Evolutionary conservation across 2,888 invertebrate species (phyloP).

Genomic region (Sesia bembeciformis): DNA sequence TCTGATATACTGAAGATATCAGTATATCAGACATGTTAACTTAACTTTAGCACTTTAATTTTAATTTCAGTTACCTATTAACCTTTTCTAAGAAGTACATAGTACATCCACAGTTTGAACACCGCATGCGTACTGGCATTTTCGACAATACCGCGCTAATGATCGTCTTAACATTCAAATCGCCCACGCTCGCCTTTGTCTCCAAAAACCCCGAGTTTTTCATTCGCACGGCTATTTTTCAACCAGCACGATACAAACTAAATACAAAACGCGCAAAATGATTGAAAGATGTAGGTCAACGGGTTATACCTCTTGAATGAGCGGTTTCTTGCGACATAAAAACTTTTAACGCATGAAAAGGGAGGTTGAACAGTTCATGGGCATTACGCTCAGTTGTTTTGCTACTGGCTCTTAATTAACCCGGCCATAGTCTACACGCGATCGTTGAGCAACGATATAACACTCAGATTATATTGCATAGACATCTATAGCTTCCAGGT

Average conservation of each 20-base stretch:
- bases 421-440: background rate
- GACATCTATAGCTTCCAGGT: too few species aligned
- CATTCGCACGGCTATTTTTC: constrained; percentile 58
- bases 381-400: constrained; percentile 30
- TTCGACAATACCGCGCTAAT: constrained; percentile 62
- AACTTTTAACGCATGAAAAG: constrained; percentile 20
- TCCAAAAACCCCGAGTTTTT: constrained; percentile 57
- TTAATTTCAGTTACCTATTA: too few species aligned
- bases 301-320: constrained; percentile 35
- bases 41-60: background rate
- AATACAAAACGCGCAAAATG: constrained; percentile 35
- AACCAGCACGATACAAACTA: constrained; percentile 45
- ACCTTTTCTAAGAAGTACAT: background rate
- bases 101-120: constrained; percentile 32
- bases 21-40: background rate
- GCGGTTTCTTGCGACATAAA: constrained; percentile 28
- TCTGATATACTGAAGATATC: background rate
- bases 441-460: background rate
- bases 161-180: constrained; percentile 69
- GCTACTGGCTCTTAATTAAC: constrained; percentile 41
- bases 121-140: constrained; percentile 38
- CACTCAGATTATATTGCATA: too few species aligned
- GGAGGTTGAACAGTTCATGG: constrained; percentile 43
- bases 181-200: constrained; percentile 67
- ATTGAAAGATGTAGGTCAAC: constrained; percentile 63